Conservation (phyloP, 2,113 vertebrate species). For the Elaphurus davidianus region DNA sequence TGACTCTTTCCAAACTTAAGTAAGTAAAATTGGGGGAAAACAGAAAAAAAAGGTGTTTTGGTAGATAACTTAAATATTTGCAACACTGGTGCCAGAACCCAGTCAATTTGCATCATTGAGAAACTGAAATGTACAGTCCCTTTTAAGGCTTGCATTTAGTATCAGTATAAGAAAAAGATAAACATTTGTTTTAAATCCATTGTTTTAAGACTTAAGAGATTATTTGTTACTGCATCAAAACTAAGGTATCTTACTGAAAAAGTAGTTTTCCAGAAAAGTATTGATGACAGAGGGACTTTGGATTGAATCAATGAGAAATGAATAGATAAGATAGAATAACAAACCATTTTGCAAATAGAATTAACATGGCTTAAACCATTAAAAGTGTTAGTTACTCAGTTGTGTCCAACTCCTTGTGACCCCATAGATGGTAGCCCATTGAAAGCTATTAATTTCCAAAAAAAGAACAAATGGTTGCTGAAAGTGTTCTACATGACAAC, state of each 20-base stretch:
- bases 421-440: neutral
- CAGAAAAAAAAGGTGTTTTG: neutral
- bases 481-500: neutral
- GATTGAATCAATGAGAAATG: neutral
- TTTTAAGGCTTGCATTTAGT: neutral
- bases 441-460: neutral
- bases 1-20: neutral
- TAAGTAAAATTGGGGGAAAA: neutral
- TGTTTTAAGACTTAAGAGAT: neutral
- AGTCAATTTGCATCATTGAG: neutral
- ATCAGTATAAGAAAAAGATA: neutral
- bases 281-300: neutral
- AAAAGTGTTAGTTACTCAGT: neutral
- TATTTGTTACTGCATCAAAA: neutral
- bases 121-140: neutral
- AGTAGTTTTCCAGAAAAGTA: neutral
- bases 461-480: neutral
- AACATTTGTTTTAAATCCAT: neutral
- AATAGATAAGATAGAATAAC: neutral
- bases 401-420: neutral
- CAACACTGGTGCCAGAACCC: neutral
- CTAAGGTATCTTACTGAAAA: neutral
- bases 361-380: neutral
- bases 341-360: neutral
- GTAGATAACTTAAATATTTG: neutral